Evolutionary conservation across 2,888 invertebrate species (phyloP).

Genomic region (Timema cristinae): DNA sequence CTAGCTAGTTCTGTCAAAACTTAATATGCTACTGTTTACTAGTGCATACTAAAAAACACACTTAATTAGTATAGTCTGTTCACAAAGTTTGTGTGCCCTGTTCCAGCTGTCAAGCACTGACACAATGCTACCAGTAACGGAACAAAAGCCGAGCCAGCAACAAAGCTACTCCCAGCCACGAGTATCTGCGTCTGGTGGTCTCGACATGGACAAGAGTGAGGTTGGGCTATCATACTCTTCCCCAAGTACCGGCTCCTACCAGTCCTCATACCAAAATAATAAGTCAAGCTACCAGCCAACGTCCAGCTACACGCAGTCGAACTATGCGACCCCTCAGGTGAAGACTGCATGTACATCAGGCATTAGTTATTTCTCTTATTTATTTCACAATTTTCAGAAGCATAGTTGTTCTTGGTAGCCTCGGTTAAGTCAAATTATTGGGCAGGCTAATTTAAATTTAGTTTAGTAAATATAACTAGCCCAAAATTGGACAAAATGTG

Average conservation of each 20-base stretch:
- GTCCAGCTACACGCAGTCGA: constrained; percentile 34
- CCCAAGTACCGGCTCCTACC: constrained; percentile 30
- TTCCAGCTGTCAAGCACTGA: constrained; percentile 30
- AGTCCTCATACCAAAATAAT: constrained; percentile 41
- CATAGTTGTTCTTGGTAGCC: too few relatives aligned
- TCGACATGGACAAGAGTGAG: constrained; percentile 32
- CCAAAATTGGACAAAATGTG: too few relatives aligned
- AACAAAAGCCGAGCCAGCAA: constrained; percentile 30
- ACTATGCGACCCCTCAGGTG: constrained; percentile 34
- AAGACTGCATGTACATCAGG: background rate
- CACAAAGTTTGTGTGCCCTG: background rate
- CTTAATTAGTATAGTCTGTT: background rate
- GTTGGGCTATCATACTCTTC: constrained; percentile 31
- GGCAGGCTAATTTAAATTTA: too few relatives aligned
- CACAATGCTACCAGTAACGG: constrained; percentile 29
- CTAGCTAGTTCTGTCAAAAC: too few relatives aligned
- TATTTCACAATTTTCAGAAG: too few relatives aligned
- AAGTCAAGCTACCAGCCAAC: constrained; percentile 36
- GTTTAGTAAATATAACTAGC: too few relatives aligned
- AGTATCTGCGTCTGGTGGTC: constrained; percentile 26
- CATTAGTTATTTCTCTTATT: too few relatives aligned
- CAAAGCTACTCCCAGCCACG: constrained; percentile 30
- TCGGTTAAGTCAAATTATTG: too few relatives aligned
- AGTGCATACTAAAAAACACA: background rate
- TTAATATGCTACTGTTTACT: background rate